Evolutionary conservation across 92 coral and sea anemone genomes (phyloP).

Genomic region (Muricea muricata): DNA sequence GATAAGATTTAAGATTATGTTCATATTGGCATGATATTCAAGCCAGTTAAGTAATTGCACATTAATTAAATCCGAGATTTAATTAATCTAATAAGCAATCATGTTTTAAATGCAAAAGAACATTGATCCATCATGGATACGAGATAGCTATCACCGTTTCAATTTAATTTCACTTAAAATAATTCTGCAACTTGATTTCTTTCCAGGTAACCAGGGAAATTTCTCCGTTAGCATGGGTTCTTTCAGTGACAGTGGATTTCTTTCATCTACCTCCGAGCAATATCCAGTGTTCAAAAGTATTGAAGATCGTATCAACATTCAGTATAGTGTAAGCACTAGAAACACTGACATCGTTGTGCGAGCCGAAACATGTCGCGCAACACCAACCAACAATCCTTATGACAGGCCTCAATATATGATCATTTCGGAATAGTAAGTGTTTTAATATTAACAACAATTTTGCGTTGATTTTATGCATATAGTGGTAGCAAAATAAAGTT

Average conservation of each 20-base stretch:
- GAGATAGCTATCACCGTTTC: too few species aligned
- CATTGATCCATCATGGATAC: too few species aligned
- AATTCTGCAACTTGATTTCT: neutral
- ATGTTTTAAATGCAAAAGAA: too few species aligned
- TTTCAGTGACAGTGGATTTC: neutral
- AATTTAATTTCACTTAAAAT: too few species aligned
- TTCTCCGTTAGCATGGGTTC: neutral
- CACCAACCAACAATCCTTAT: slow-evolving; percentile 15
- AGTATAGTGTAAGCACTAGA: neutral
- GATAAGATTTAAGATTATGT: too few species aligned
- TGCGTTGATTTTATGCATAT: too few species aligned
- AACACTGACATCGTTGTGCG: neutral
- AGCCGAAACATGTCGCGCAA: slow-evolving; percentile 9
- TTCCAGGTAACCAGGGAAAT: neutral
- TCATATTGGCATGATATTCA: too few species aligned
- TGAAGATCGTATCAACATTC: neutral
- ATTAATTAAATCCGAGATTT: too few species aligned
- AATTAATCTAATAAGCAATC: too few species aligned
- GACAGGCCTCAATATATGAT: neutral
- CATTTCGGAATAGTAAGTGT: neutral
- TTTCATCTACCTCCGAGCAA: neutral
- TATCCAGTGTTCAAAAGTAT: neutral
- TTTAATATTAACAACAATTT: neutral
- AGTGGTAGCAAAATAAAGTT: too few species aligned
- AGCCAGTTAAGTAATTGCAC: too few species aligned